A percentile compares a stretch with the other conserved stretches of the same genome.
phyloP scores from a whole-genome alignment of 2,888 invertebrate species.

The Athalia cordata region DNA sequence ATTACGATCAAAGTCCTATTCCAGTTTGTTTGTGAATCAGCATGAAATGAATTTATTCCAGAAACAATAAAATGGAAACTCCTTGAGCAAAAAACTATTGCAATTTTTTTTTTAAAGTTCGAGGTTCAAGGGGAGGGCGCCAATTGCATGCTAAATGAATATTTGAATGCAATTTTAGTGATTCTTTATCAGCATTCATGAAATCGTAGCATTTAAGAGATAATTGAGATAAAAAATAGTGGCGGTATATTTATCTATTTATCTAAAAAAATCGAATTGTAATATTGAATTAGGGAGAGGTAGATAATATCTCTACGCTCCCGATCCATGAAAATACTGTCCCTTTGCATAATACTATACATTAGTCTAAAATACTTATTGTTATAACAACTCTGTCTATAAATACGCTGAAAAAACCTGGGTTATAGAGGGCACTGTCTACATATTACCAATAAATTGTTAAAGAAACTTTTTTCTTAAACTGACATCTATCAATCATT shows the following conservation, averaged over 20 bases:
- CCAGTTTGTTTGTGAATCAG: conserved; percentile 30
- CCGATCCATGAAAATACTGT: conserved; percentile 35
- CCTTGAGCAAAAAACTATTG: neutral
- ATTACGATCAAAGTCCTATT: conserved; percentile 15
- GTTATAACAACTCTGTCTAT: conserved; percentile 46
- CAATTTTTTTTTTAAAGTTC: neutral
- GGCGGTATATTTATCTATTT: conserved; percentile 41
- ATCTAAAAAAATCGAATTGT: conserved; percentile 38
- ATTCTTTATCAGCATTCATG: conserved; percentile 16
- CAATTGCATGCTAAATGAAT: conserved; percentile 19
- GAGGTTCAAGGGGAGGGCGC: neutral
- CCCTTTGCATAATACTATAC: conserved; percentile 37
- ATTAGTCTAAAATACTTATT: conserved; percentile 40
- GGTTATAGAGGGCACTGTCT: conserved; percentile 44
- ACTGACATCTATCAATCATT: conserved; percentile 23
- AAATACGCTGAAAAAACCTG: conserved; percentile 47
- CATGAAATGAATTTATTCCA: conserved; percentile 8
- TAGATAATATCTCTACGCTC: conserved; percentile 11
- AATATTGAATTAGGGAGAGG: conserved; percentile 34
- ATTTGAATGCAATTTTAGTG: conserved; percentile 37
- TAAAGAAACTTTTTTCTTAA: conserved; percentile 48
- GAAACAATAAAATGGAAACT: conserved; percentile 1
- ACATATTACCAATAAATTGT: conserved; percentile 48
- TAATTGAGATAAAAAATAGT: conserved; percentile 32
- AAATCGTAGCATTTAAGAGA: conserved; percentile 32